Evolutionary conservation across 2,888 invertebrate species (phyloP).

Genomic region (Caenorhabditis virilis): DNA sequence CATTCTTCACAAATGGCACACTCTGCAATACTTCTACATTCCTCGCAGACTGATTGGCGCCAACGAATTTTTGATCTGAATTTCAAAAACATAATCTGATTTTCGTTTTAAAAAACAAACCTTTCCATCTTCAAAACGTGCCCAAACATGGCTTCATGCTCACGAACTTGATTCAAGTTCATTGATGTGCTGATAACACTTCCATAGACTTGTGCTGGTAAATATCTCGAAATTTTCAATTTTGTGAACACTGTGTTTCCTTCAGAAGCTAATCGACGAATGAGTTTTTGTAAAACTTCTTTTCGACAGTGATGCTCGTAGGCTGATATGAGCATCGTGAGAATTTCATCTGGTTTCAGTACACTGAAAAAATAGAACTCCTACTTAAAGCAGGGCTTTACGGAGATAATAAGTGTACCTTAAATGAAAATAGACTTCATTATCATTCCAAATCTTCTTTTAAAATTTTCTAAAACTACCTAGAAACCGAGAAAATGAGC

Average conservation of each 20-base stretch:
- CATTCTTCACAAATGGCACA: constrained; percentile 60
- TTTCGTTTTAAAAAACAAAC: constrained; percentile 3
- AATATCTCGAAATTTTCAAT: constrained; percentile 56
- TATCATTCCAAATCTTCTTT: too few relatives aligned
- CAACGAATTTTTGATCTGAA: constrained; percentile 50
- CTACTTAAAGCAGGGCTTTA: too few relatives aligned
- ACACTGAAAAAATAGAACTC: constrained; percentile 36
- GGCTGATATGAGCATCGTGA: constrained; percentile 59
- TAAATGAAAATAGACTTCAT: too few relatives aligned
- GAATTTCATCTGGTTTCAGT: constrained; percentile 58
- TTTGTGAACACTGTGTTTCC: constrained; percentile 56
- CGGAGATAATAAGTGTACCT: too few relatives aligned
- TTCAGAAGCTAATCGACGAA: constrained; percentile 56
- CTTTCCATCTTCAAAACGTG: constrained; percentile 55
- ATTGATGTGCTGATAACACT: constrained; percentile 61
- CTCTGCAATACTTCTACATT: constrained; percentile 52
- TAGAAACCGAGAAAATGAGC: too few relatives aligned
- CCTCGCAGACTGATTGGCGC: constrained; percentile 52
- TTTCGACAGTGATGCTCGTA: constrained; percentile 53
- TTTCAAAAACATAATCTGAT: neutral
- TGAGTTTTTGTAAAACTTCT: constrained; percentile 49
- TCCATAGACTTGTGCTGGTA: constrained; percentile 62
- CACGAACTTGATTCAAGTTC: constrained; percentile 52
- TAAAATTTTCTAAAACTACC: too few relatives aligned
- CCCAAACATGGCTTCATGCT: constrained; percentile 51